Percentiles rank a stretch among this genome's conserved stretches.
Conservation (phyloP, 2,888 invertebrate genomes). For the Agrotis segetum region DNA sequence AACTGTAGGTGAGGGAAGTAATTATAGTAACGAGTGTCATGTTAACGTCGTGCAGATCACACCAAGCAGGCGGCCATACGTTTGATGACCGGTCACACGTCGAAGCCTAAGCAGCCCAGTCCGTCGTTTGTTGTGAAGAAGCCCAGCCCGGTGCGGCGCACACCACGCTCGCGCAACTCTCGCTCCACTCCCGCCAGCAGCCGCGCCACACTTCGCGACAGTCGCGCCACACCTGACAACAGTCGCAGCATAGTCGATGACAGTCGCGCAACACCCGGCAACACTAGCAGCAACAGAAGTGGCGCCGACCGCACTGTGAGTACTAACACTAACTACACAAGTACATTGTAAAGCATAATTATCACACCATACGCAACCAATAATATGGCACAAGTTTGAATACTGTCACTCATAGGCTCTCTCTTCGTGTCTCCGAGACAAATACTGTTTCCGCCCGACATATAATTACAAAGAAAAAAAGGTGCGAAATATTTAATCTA, state of each 20-base stretch:
- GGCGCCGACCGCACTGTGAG: conserved; percentile 34
- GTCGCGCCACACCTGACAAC: neutral
- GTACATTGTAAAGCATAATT: neutral
- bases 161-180: conserved; percentile 30
- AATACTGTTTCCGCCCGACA: neutral
- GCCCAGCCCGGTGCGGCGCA: conserved; percentile 28
- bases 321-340: neutral
- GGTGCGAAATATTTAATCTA: neutral
- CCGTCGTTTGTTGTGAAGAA: conserved; percentile 28
- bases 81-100: conserved; percentile 85
- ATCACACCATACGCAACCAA: neutral
- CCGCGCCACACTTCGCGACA: neutral
- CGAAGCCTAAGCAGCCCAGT: conserved; percentile 42
- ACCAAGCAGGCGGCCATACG: conserved; percentile 87
- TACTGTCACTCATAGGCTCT: neutral
- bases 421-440: neutral
- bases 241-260: neutral
- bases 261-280: neutral
- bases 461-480: neutral
- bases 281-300: conserved; percentile 22
- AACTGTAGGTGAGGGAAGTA: neutral
- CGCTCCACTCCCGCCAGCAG: neutral
- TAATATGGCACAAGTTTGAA: neutral
- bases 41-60: conserved; percentile 74
- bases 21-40: neutral